Evolutionary conservation across 2,888 invertebrate species (phyloP), one percentile per base, ranked within the genome.

Genomic region (Microplitis deprimator): DNA sequence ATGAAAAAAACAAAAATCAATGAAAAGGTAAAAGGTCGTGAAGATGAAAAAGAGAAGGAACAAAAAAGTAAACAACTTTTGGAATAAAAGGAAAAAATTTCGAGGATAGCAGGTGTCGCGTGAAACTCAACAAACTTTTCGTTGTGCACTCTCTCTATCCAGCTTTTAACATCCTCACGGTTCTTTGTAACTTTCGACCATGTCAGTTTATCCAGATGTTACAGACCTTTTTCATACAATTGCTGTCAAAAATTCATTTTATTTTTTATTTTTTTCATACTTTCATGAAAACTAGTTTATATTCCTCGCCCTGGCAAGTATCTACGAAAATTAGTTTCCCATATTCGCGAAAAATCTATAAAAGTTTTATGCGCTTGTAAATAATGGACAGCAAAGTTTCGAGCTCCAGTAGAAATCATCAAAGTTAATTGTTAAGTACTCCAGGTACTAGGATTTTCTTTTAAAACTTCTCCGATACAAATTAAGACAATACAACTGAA

Each of bases 201-300:
- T 71, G 50, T 71, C 67, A 72, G 71, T 61, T 60, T 67, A 20
- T 38, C 74, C 74, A 75, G 68, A 75, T 75, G 74, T 20, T 68
- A 20, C 60, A 13, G 60, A 68, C 68, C 60, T 41, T 68, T 68
- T 74, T 62, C 39, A 39, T 40, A 29, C 13, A 13, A 68, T 61
- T 16, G 13, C 68, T 38, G 60, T 68, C 68, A 20, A 75, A 61
- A 61, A 20, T 29, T 65, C 8, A 29, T 38, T 65, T 10, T 17
- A 17, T 17, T 20, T 65, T 65, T 65, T 20, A 10, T 65, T 13
- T 8, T 65, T 17, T 29, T 65, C 20, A 7, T 62, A 20, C 20
- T 62, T 62, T 62, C 8, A 62, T 17, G 7, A 62, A 65, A 65
- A 20, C 29, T 13, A 65, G 17, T 65, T 29, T 6, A 20, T 6